These are phyloP conservation scores for Napeogenes inachia DNA, from an alignment of 2,888 invertebrate species.

Conservation along the genomic window DNA sequence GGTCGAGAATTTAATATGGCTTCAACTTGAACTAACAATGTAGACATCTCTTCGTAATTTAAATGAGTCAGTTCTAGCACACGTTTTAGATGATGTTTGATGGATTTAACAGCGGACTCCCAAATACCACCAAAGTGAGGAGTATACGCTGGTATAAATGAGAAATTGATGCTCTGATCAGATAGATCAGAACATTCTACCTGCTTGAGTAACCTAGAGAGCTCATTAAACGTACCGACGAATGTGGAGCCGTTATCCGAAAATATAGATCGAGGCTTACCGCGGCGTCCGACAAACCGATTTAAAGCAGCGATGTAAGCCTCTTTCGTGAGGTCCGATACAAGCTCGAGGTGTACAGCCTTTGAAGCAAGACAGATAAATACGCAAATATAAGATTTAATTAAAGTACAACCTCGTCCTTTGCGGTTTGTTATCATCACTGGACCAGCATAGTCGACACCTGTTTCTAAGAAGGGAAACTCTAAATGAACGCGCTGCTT, in stretches of 20 bases:
- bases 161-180: constrained; percentile 14
- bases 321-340: constrained; percentile 28
- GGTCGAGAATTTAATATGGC: constrained; percentile 9
- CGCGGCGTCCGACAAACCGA: constrained; percentile 26
- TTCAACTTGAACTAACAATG: constrained; percentile 20
- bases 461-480: constrained; percentile 9
- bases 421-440: too few relatives aligned
- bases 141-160: constrained; percentile 28
- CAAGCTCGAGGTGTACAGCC: constrained; percentile 32
- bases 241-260: constrained; percentile 8
- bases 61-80: constrained; percentile 18
- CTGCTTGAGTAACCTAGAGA: constrained; percentile 12
- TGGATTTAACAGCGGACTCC: constrained; percentile 30
- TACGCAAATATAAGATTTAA: constrained; percentile 10
- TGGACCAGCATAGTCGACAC: constrained; percentile 31
- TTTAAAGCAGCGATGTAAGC: constrained; percentile 9
- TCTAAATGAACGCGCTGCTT: too few relatives aligned
- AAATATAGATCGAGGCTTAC: constrained; percentile 4
- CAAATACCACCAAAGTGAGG: constrained; percentile 31
- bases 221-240: constrained; percentile 3
- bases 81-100: constrained; percentile 26
- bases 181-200: too few relatives aligned
- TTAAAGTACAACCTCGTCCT: constrained; percentile 26
- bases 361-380: constrained; percentile 31
- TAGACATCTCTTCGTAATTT: constrained; percentile 30